Base-by-base conservation (phyloP, 2,797 vertebrate species). In the Sarcoramphus papa region DNA sequence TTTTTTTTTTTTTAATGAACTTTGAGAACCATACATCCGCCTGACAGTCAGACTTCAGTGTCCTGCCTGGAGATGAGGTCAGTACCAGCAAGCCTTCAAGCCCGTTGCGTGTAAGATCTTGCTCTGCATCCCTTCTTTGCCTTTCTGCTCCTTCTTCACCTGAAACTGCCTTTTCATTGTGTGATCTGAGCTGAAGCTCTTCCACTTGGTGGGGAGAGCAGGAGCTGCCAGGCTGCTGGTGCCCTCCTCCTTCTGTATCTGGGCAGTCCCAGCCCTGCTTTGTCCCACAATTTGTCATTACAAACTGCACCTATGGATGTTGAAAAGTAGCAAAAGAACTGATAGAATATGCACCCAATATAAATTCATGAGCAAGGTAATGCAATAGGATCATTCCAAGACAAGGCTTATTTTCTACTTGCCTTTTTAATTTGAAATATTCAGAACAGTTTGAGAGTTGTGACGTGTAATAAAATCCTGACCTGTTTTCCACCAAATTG, bases 401-500 rank as follows among this genome's bases (percentile, higher is more conserved):
- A 45, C 24, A 6, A 43, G 40, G 62, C 47, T 67, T 90, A 27
- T 85, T 96, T 92, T 56, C 90, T 74, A 3, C 67, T 85, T 85
- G 74, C 86, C 77, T 93, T 84, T 88, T 95, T 76, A 64, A 96
- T 95, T 83, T 72, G 75, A 57, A 75, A 69, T 53, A 48, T 51
- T 86, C 67, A 16, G 77, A 56, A 19, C 48, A n/a, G 75, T 92
- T 86, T n/a, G 65, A 33, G 91, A 85, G 84, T 86, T 97, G 37
- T 82, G 80, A 87, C 7, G 5, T 79, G 59, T 47, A 88, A 90
- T 76, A 67, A 92, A 92, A 76, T 43, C 82, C 82, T 95, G 93
- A 97, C 91, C 93, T 68, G 90, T 88, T 97, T 97, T 96, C 87
- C 90, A 63, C 88, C 56, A 77, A 95, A 95, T 59, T 95, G 88